Evolutionary conservation across 2,797 vertebrate species (phyloP).

Genomic region (Anguilla obscura): DNA sequence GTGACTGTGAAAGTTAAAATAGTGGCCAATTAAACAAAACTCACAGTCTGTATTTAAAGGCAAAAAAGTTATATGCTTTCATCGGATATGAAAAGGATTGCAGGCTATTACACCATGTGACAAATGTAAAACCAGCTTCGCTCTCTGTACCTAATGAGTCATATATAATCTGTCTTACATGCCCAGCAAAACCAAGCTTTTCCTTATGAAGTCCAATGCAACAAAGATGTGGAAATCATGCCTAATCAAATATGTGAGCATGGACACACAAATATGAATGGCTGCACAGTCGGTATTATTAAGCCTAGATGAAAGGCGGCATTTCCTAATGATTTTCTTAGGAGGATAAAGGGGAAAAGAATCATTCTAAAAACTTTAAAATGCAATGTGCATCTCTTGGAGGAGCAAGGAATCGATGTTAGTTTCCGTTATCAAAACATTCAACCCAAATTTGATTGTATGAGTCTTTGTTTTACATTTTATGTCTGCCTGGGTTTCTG

Average conservation of each 20-base stretch:
- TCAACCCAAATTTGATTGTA: neutral
- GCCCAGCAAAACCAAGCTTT: neutral
- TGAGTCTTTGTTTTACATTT: neutral
- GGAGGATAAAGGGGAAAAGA: neutral
- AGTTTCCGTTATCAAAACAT: neutral
- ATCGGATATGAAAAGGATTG: neutral
- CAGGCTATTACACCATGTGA: neutral
- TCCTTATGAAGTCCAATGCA: neutral
- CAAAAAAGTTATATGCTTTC: constrained; percentile 3
- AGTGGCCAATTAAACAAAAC: constrained; percentile 30
- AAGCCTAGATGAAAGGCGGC: neutral
- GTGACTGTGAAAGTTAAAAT: constrained; percentile 13
- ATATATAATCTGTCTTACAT: neutral
- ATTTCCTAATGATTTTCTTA: neutral
- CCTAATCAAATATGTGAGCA: neutral
- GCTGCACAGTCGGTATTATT: neutral
- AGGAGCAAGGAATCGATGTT: neutral
- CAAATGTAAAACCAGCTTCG: neutral
- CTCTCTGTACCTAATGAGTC: neutral
- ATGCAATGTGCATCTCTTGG: neutral
- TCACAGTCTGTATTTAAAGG: neutral
- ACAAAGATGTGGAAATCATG: neutral
- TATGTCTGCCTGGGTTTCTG: neutral
- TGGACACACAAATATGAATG: neutral
- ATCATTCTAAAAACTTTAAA: neutral